Base-by-base conservation (phyloP, 2,113 vertebrate genomes). In the Vidua chalybeata region DNA sequence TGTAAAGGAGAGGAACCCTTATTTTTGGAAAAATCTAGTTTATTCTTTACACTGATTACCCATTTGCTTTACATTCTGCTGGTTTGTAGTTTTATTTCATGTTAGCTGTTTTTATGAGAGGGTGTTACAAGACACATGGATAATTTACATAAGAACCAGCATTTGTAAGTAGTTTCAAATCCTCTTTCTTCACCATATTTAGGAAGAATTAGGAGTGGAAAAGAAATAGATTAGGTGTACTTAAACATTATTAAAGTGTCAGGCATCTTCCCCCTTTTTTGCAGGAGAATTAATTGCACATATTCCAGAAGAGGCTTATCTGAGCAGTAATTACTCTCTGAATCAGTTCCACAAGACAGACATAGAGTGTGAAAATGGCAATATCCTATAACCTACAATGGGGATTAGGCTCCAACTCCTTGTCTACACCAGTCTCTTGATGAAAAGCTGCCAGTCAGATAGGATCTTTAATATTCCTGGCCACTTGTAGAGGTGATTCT, bases 211-310 rank as follows among this genome's bases (percentile, higher is more conserved):
- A 97, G 51, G 71, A 96, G 75, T 66, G 97, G 95, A 96, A 97
- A 97, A 97, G 92, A 97, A 97, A 97, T 89, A 97, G 89, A 97
- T 98, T 96, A 97, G 75, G 92, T 96, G 52, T 97, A 94, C 87
- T 98, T 98, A 97, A 97, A 97, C 90, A 95, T 98, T 97, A 97
- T 98, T 97, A 94, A 97, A 97, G 86, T 96, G 93, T 96, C 97
- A 97, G 90, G 73, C 77, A 94, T 91, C 89, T 96, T 89, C 52
- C 23, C 54, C 31, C 30, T 51, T 97, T 94, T 97, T 96, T 94
- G 66, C 15, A 33, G 68, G 64, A 89, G 80, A 97, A 97, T 96
- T 97, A 98, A 97, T 97, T 98, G 96, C 89, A 89, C 2, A 1
- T 93, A 78, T 96, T 96, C 90, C 45, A 96, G 96, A 95, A 97